These are phyloP conservation scores for Proteles cristata DNA, from an alignment of 2,113 vertebrate genomes.

Conservation along the genomic window DNA sequence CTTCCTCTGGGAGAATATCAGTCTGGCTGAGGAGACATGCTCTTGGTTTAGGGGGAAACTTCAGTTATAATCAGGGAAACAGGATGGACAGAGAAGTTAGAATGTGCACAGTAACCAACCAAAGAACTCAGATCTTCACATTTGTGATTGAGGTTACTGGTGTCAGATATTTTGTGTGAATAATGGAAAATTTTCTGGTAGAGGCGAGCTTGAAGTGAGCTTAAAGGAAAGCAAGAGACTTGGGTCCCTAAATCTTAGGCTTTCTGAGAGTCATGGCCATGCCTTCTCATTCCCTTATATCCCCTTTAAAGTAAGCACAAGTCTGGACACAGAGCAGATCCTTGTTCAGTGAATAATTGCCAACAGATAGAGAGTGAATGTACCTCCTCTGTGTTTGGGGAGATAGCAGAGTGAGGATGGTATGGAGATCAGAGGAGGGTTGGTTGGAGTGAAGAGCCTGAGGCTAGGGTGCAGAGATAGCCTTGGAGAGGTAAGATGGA, in stretches of 20 bases:
- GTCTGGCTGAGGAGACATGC: neutral
- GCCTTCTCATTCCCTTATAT: neutral
- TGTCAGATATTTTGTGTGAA: constrained; percentile 30
- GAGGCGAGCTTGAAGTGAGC: neutral
- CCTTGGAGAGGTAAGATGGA: neutral
- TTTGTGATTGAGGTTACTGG: neutral
- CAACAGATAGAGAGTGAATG: neutral
- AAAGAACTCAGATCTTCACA: neutral
- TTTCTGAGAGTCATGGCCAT: neutral
- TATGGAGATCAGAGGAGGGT: neutral
- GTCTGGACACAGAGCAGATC: neutral
- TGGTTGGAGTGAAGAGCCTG: neutral
- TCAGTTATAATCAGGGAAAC: neutral
- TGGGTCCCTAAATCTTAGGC: neutral
- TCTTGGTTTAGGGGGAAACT: neutral
- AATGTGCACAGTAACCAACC: neutral
- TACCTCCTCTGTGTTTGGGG: neutral
- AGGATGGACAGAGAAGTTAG: neutral
- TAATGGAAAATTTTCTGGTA: constrained; percentile 40
- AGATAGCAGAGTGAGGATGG: neutral
- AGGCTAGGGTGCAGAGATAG: neutral
- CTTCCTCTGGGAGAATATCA: neutral
- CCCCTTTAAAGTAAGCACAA: neutral
- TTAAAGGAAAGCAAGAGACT: constrained; percentile 14
- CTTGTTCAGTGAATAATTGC: neutral